Evolutionary conservation across 2,888 invertebrate genomes (phyloP).

Genomic region (Pecten maximus): DNA sequence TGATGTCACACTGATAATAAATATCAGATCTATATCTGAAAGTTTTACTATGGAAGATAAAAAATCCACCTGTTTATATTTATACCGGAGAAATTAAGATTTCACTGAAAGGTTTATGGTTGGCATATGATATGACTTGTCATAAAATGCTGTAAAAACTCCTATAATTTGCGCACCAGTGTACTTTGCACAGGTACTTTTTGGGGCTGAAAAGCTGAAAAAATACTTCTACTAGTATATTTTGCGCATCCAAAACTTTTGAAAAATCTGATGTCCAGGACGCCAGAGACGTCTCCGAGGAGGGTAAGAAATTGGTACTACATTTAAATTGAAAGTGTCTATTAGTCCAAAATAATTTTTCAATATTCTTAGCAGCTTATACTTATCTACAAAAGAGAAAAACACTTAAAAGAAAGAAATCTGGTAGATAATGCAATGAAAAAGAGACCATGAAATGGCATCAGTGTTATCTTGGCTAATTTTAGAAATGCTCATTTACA

Average conservation of each 20-base stretch:
- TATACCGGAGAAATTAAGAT: not conserved
- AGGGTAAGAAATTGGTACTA: too few species aligned
- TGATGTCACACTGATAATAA: constrained; percentile 27
- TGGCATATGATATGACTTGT: not conserved
- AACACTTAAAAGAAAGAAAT: too few species aligned
- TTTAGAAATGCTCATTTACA: not conserved
- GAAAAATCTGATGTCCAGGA: too few species aligned
- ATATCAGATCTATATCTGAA: not conserved
- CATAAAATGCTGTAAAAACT: not conserved
- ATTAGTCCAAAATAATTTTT: not conserved
- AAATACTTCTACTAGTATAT: too few species aligned
- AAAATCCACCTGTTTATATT: not conserved
- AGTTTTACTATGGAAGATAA: not conserved
- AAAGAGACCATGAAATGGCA: not conserved
- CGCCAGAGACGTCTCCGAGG: too few species aligned
- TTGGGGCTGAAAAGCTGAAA: too few species aligned
- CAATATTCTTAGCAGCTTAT: too few species aligned
- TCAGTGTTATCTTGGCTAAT: not conserved
- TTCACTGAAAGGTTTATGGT: not conserved
- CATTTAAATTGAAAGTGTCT: too few species aligned
- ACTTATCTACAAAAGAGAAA: not conserved
- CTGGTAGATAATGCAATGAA: too few species aligned
- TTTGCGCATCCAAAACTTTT: too few species aligned
- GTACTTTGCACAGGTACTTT: too few species aligned
- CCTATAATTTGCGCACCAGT: too few species aligned